Evolutionary conservation across 2,797 vertebrate species (phyloP).

Genomic region (Thaleichthys pacificus): DNA sequence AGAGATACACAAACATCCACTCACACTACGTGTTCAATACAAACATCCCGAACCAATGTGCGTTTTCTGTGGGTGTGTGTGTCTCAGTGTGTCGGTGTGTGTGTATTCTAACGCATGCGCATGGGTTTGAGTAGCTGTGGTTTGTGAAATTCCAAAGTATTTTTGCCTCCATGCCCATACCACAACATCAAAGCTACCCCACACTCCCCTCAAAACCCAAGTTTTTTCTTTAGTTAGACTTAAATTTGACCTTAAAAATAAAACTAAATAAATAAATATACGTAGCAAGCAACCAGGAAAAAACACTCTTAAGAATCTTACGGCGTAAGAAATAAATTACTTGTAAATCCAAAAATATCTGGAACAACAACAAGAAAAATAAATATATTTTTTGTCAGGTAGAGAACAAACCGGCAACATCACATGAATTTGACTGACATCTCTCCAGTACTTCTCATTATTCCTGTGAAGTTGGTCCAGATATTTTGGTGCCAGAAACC

Average conservation of each 20-base stretch:
- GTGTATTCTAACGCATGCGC: neutral
- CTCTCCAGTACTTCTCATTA: constrained; percentile 60
- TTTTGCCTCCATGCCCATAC: constrained; percentile 67
- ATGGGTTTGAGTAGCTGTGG: neutral
- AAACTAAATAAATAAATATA: constrained; percentile 1
- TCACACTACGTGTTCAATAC: constrained; percentile 17
- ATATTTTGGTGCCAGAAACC: constrained; percentile 56
- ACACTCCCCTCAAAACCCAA: constrained; percentile 52
- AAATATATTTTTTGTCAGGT: neutral
- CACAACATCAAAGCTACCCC: constrained; percentile 66
- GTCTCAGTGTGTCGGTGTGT: neutral
- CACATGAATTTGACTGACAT: constrained; percentile 63
- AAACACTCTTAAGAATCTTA: constrained; percentile 13
- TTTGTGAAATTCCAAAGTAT: neutral
- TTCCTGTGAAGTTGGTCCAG: constrained; percentile 72
- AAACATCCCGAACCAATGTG: neutral
- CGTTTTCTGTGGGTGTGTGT: neutral
- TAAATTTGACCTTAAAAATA: neutral
- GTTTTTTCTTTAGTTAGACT: constrained; percentile 46
- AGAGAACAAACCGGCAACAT: constrained; percentile 33
- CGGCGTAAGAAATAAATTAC: no score
- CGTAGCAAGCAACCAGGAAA: constrained; percentile 37
- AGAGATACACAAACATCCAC: constrained; percentile 34
- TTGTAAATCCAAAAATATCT: neutral
- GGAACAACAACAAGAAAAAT: neutral